A percentile compares a stretch with the other conserved stretches of the same genome.
These are phyloP conservation scores for Enteromius anoplus DNA, from an alignment of 2,797 vertebrate species.

Conservation along the genomic window DNA sequence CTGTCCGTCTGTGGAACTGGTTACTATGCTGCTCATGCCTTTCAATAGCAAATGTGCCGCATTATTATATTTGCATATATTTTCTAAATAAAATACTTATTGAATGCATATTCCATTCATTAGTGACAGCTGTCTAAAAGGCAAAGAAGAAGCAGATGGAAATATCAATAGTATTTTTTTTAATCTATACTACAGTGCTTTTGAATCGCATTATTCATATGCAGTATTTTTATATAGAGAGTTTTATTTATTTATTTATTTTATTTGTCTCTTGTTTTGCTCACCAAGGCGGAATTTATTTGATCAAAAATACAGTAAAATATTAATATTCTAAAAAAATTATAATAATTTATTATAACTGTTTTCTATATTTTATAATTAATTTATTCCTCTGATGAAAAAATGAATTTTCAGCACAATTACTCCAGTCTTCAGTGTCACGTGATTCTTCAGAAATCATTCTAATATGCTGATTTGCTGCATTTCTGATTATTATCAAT, in stretches of 20 bases:
- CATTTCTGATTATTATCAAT: background rate
- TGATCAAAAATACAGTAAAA: background rate
- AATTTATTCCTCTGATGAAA: background rate
- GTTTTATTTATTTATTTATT: no score
- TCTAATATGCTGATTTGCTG: background rate
- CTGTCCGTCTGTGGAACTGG: background rate
- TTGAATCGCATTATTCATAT: background rate
- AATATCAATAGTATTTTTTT: background rate
- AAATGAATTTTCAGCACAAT: background rate
- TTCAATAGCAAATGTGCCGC: background rate
- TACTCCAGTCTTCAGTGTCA: background rate
- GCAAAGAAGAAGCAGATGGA: no score
- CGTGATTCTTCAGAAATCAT: background rate
- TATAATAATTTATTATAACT: background rate
- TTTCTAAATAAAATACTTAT: background rate
- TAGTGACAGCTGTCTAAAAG: background rate
- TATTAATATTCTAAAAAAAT: background rate
- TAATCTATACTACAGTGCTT: background rate
- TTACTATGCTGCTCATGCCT: background rate
- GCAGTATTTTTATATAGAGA: background rate
- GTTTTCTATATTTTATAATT: background rate
- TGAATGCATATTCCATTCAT: background rate
- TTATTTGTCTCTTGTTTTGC: no score
- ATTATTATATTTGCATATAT: background rate
- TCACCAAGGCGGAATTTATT: background rate